Base-by-base conservation (phyloP, 2,888 invertebrate species). In the Leptopilina drosophilae region DNA sequence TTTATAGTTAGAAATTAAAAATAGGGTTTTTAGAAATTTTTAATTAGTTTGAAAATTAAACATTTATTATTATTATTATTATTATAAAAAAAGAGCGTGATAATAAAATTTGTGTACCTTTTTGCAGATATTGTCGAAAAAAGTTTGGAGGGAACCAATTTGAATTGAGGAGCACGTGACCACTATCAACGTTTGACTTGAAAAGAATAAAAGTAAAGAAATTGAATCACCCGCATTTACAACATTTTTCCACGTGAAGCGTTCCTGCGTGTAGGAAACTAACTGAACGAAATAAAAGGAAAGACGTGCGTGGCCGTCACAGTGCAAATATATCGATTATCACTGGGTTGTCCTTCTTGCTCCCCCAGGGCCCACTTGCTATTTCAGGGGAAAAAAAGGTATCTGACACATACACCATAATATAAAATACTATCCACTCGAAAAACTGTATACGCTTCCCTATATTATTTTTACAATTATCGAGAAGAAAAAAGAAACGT, bases 291-390 rank as follows among this genome's bases (percentile, higher is more conserved):
- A 42, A 76, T 14, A 56, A 67, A 42, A 79, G 77, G 77, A 78
- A 78, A 81, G 78, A 79, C 78, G 81, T 73, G 80, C 80, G 81
- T 82, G 80, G 79, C 81, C 81, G 79, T 81, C 82, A 82, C 79
- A 82, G 83, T 82, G 82, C 81, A 80, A 83, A 83, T 82, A 85
- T 87, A 84, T 86, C 83, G 85, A 87, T 87, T 87, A 81, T 86
- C 80, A 77, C 81, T 73, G 69, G 80, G 49, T 49, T 59, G 42
- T 77, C 67, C 78, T 76, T 78, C 66, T 67, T 64, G 46, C 59
- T 78, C 64, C 77, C 67, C 73, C 78, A 76, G 67, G 62, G 76
- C 62, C 78, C 66, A 78, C 67, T 78, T 56, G 73, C 75, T 76
- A 53, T 80, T 77, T 78, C 77, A 62, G 77, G 76, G 64, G 11